phyloP scores from a whole-genome alignment of 2,888 invertebrate genomes.

The Metellina segmentata region DNA sequence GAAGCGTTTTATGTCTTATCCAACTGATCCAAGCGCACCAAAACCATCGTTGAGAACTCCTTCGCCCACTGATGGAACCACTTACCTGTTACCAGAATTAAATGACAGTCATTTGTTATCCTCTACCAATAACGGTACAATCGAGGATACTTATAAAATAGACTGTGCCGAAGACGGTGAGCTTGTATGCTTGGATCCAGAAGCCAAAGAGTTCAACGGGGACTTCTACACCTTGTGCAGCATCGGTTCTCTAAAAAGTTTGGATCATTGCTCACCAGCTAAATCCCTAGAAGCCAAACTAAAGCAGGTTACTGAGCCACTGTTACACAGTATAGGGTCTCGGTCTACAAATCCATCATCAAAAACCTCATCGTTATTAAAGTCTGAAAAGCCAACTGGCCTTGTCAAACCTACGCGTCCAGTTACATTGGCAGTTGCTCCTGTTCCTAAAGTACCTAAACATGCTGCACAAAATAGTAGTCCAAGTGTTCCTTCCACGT shows the following conservation, averaged over 20 bases:
- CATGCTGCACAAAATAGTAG: not conserved
- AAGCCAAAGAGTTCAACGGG: conserved; percentile 85
- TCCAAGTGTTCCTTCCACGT: not conserved
- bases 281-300: conserved; percentile 22
- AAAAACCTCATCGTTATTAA: not conserved
- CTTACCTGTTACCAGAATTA: not conserved
- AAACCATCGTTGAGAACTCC: not conserved
- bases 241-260: conserved; percentile 86
- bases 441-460: conserved; percentile 53
- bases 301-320: conserved; percentile 24
- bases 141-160: not conserved
- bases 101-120: not conserved
- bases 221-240: conserved; percentile 91
- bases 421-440: conserved; percentile 38
- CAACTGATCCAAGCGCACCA: conserved; percentile 14
- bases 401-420: conserved; percentile 69
- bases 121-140: not conserved
- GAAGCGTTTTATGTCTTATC: conserved; percentile 43
- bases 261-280: conserved; percentile 54
- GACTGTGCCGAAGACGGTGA: conserved; percentile 74
- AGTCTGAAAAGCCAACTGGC: conserved; percentile 62
- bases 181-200: conserved; percentile 75
- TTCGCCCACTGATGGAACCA: not conserved
- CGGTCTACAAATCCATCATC: not conserved
- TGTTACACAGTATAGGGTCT: conserved; percentile 15